These are phyloP conservation scores for Neodon shergylaensis DNA, from an alignment of 2,113 vertebrate genomes.

Conservation along the genomic window DNA sequence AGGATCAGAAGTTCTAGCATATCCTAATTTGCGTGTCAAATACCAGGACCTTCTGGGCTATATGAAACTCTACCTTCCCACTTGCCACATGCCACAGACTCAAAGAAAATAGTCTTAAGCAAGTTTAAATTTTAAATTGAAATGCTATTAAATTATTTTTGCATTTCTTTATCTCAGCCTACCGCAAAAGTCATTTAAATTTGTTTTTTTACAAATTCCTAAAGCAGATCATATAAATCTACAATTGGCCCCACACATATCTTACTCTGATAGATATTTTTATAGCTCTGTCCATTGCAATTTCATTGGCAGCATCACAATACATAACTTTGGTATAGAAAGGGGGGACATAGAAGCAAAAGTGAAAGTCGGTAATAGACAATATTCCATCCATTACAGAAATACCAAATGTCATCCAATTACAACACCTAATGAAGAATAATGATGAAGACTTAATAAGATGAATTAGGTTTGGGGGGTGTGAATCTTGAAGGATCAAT, in stretches of 20 bases:
- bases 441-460: neutral
- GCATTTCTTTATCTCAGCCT: neutral
- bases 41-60: neutral
- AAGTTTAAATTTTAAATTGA: constrained; percentile 26
- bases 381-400: neutral
- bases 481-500: neutral
- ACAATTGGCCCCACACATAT: neutral
- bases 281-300: neutral
- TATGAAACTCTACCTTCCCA: neutral
- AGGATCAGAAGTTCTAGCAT: too few species aligned
- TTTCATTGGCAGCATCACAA: neutral
- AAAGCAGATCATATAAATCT: neutral
- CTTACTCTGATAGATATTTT: neutral
- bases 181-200: neutral
- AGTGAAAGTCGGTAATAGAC: neutral
- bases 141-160: constrained; percentile 3
- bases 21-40: neutral
- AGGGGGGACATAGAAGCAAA: neutral
- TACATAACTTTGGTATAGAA: neutral
- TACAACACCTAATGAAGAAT: neutral
- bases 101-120: neutral
- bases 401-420: neutral
- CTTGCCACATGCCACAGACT: neutral
- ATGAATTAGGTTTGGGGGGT: neutral
- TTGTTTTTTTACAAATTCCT: neutral